Evolutionary conservation across 2,888 invertebrate genomes (phyloP), one percentile per base, ranked within the genome.

Genomic region (Silvanus unidentatus): DNA sequence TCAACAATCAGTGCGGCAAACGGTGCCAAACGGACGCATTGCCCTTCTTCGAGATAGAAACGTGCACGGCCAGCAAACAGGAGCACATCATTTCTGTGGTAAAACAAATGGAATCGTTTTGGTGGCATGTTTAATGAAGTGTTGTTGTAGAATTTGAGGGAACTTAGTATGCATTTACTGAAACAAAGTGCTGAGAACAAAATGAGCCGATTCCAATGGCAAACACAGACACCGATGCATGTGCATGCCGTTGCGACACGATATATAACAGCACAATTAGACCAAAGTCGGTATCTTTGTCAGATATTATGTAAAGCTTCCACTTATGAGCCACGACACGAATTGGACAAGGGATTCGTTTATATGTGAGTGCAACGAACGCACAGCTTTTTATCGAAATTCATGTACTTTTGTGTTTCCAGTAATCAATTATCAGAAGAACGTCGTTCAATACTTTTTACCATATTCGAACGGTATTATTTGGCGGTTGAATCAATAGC

Each of bases 81-180:
- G 91, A 91, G 61, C 90, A 90, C 65, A 83, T 91, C 32, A 86
- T 90, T 34, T 89, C 90, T 6, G 90, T 90, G 66, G 87, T 87
- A 58, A 73, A 42, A 36, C 12, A 32, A 22, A 5, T 8, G 8
- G 22, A 5, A 5, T 22, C 9, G 13, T 39, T n/a, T 32, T 12
- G 45, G 34, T 27, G 34, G 16, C 29, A 28, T 9, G 16, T 40
- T 9, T 40, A 37, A 41, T 12, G 16, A n/a, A 42, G 27, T 11
- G 14, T 39, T 14, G 15, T 27, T 50, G 47, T 64, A 88, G 87
- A 91, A 90, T 71, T 74, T 90, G 40, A 80, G 90, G n/a, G 89
- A 89, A 64, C 74, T 91, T 49, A 88, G 87, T 67, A 86, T 90
- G 71, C 88, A 90, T 72, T 73, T 90, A 52, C 75, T 90, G 59